phyloP scores from a whole-genome alignment of 1,140 invertebrate species.

The Gryllus bimaculatus region DNA sequence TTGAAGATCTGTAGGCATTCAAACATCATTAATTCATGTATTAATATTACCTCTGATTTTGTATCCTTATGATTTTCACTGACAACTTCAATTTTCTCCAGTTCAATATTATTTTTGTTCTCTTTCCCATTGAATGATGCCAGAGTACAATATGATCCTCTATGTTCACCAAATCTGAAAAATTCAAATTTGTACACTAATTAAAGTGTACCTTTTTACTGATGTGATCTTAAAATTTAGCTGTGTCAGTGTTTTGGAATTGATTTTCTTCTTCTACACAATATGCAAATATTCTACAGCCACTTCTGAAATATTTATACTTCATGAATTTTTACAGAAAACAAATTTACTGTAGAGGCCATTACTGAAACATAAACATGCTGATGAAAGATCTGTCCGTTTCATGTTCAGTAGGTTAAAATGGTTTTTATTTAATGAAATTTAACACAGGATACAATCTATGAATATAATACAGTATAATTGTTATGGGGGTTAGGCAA shows the following conservation, averaged over 20 bases:
- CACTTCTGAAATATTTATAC: not conserved
- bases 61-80: slow-evolving; percentile 19
- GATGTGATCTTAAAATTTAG: not conserved
- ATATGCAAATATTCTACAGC: not conserved
- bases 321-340: not conserved
- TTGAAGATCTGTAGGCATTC: too few relatives aligned
- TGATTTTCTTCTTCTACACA: not conserved
- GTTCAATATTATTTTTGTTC: slow-evolving; percentile 28
- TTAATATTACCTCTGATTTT: slow-evolving; percentile 17
- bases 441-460: too few relatives aligned
- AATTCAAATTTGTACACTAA: slow-evolving; percentile 20
- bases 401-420: too few relatives aligned
- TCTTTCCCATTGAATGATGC: slow-evolving; percentile 49
- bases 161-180: slow-evolving; percentile 50
- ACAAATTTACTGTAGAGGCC: too few relatives aligned
- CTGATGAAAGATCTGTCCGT: too few relatives aligned
- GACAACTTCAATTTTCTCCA: slow-evolving; percentile 13
- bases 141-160: slow-evolving; percentile 52
- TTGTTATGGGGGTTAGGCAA: too few relatives aligned
- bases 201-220: not conserved
- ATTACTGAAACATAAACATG: too few relatives aligned
- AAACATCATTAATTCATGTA: too few relatives aligned
- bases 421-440: too few relatives aligned
- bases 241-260: not conserved
- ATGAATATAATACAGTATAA: too few relatives aligned